phyloP scores from a whole-genome alignment of 30 jellyfish, hydroid and myxozoan species.

The Turritopsis rubra region DNA sequence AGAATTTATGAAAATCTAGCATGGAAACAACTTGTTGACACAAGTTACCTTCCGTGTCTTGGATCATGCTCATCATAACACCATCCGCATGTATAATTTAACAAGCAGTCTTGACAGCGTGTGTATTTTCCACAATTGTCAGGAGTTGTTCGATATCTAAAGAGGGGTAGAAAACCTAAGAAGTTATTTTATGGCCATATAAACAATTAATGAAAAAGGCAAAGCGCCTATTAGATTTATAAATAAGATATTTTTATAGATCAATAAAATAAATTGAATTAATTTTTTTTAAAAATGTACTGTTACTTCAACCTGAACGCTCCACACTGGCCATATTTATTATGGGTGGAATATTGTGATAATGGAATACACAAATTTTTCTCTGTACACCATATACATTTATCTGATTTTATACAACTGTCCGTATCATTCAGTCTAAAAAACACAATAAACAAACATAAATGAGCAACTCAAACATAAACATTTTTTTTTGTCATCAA shows the following conservation, averaged over 20 bases:
- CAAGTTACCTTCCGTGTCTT: constrained; percentile 75
- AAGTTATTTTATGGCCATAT: no score
- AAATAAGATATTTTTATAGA: no score
- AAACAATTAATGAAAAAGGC: no score
- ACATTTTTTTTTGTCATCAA: not conserved
- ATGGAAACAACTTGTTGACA: no score
- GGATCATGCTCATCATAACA: constrained; percentile 63
- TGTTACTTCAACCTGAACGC: not conserved
- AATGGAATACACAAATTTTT: constrained; percentile 42
- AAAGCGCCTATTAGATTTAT: no score
- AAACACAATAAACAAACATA: no score
- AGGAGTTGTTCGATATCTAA: not conserved
- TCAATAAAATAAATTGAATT: no score
- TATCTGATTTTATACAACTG: not conserved
- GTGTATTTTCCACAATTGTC: constrained; percentile 13
- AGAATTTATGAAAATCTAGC: no score
- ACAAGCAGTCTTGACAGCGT: constrained; percentile 55
- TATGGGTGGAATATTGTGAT: constrained; percentile 22
- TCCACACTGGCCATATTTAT: constrained; percentile 19
- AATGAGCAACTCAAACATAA: no score
- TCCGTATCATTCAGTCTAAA: not conserved
- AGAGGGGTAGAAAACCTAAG: not conserved
- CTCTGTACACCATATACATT: constrained; percentile 64
- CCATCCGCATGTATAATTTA: constrained; percentile 89
- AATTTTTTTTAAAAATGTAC: no score